Evolutionary conservation across 2,888 invertebrate genomes (phyloP).

Genomic region (Tipula lateralis): DNA sequence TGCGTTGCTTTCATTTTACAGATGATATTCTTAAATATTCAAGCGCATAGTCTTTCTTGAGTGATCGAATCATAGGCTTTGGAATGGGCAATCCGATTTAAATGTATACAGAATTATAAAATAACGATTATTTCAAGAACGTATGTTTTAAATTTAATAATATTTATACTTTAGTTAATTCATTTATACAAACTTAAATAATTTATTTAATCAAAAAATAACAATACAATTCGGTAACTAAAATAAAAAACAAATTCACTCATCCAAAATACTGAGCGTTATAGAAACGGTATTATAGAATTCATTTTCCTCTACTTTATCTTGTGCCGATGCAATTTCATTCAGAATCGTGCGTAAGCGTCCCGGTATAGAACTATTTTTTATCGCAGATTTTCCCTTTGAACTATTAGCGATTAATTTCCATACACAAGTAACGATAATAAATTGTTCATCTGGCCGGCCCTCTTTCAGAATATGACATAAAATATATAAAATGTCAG

Average conservation of each 20-base stretch:
- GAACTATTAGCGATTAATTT: constrained; percentile 43
- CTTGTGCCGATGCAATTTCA: constrained; percentile 35
- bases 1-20: too few species aligned
- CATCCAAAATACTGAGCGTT: constrained; percentile 38
- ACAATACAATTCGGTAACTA: neutral
- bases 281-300: constrained; percentile 39
- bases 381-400: constrained; percentile 43
- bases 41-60: too few species aligned
- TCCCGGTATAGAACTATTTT: constrained; percentile 42
- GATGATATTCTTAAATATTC: too few species aligned
- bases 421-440: constrained; percentile 43
- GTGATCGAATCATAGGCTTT: too few species aligned
- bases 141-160: too few species aligned
- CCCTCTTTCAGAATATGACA: constrained; percentile 32
- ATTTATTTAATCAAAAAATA: neutral
- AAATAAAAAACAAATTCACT: constrained; percentile 33
- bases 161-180: too few species aligned
- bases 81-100: too few species aligned
- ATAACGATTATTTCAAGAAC: too few species aligned
- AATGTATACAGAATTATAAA: too few species aligned
- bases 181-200: too few species aligned
- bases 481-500: constrained; percentile 34
- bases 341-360: constrained; percentile 38
- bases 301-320: constrained; percentile 34
- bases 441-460: constrained; percentile 42